phyloP scores from a whole-genome alignment of 2,888 invertebrate genomes.

The Tineola bisselliella region DNA sequence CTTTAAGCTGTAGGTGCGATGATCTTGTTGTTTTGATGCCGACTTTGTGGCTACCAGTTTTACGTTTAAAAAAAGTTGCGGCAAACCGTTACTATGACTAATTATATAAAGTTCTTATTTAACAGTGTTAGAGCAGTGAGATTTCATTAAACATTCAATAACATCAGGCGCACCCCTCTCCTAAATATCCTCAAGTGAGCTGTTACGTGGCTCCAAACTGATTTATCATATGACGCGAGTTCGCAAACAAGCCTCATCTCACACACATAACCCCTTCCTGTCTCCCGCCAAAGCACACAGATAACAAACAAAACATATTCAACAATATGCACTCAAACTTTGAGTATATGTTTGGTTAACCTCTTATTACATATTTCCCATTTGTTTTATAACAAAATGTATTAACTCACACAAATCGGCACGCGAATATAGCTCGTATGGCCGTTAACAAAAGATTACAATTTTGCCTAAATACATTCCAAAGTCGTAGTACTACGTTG shows the following conservation, averaged over 20 bases:
- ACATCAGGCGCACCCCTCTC: not conserved
- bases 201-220: conserved; percentile 56
- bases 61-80: not conserved
- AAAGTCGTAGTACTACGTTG: not conserved
- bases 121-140: not conserved
- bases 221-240: conserved; percentile 64
- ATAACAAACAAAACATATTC: conserved; percentile 43
- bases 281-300: conserved; percentile 18
- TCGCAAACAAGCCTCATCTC: conserved; percentile 65
- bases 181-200: conserved; percentile 43
- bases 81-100: too few species aligned
- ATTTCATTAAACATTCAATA: not conserved
- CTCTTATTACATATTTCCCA: conserved; percentile 13
- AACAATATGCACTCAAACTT: conserved; percentile 51
- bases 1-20: conserved; percentile 18
- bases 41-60: conserved; percentile 16
- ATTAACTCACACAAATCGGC: not conserved
- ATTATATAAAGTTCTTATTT: too few species aligned
- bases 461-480: not conserved
- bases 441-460: not conserved
- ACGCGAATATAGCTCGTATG: not conserved
- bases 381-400: not conserved
- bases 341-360: conserved; percentile 52
- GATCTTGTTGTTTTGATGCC: conserved; percentile 26
- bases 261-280: conserved; percentile 62